These are phyloP conservation scores for Mesodorylaimus sp. DNA, from an alignment of 2,888 invertebrate species.

Conservation along the genomic window DNA sequence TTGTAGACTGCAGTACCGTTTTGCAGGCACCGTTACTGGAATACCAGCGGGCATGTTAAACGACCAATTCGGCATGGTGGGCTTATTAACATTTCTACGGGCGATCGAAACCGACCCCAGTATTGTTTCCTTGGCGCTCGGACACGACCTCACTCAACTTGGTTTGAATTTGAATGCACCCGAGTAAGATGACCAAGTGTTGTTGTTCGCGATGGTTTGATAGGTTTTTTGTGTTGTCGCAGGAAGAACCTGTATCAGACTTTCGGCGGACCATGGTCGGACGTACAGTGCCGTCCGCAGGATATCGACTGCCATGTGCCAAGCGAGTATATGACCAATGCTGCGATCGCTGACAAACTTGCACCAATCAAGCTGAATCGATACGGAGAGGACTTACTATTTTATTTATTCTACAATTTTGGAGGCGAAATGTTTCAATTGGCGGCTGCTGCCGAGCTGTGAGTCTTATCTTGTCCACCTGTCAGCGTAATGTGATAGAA, in stretches of 20 bases:
- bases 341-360: conserved; percentile 55
- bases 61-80: conserved; percentile 98
- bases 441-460: conserved; percentile 90
- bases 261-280: conserved; percentile 97
- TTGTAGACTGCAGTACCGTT: not conserved
- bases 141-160: conserved; percentile 89
- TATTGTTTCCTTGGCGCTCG: conserved; percentile 82
- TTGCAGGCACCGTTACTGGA: conserved; percentile 77
- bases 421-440: conserved; percentile 93
- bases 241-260: conserved; percentile 65
- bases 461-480: conserved; percentile 37
- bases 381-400: conserved; percentile 89
- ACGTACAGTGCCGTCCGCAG: conserved; percentile 89
- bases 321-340: conserved; percentile 84
- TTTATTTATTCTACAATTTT: conserved; percentile 98
- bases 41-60: conserved; percentile 96
- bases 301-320: conserved; percentile 47
- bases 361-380: conserved; percentile 85
- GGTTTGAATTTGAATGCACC: conserved; percentile 95
- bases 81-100: conserved; percentile 86
- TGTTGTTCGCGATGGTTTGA: not conserved
- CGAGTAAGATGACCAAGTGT: conserved; percentile 41
- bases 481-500: not conserved
- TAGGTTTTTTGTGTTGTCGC: conserved; percentile 10
- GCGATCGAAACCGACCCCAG: conserved; percentile 93